Evolutionary conservation across 2,113 vertebrate species (phyloP).

Genomic region (Oryzias melastigma): DNA sequence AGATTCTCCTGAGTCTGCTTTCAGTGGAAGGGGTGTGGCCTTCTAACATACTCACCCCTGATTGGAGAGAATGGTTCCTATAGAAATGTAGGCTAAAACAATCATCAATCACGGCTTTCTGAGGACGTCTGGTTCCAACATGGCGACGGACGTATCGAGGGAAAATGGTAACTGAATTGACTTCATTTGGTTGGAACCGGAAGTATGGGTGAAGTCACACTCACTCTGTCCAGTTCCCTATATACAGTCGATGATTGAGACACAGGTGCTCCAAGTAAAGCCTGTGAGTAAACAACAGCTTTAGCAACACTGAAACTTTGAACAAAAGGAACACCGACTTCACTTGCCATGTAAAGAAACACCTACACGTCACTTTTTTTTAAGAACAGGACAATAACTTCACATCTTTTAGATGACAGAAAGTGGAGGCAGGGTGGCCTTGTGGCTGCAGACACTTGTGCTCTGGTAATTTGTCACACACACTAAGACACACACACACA

Average conservation of each 20-base stretch:
- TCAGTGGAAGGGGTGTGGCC: too few species aligned
- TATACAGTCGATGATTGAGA: slow-evolving; percentile 8
- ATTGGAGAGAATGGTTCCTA: too few species aligned
- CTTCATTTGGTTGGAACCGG: too few species aligned
- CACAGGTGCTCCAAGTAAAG: slow-evolving; percentile 20
- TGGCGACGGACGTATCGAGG: too few species aligned
- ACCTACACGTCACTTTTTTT: slow-evolving; percentile 60
- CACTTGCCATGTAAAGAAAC: slow-evolving; percentile 62
- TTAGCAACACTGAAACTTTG: slow-evolving; percentile 52
- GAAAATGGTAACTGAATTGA: too few species aligned
- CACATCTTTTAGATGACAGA: slow-evolving; percentile 56
- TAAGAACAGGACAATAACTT: slow-evolving; percentile 66
- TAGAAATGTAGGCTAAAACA: too few species aligned
- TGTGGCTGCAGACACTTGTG: slow-evolving; percentile 15
- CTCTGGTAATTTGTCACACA: slow-evolving; percentile 8
- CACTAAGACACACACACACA: not conserved
- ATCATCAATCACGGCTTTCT: too few species aligned
- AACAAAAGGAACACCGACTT: slow-evolving; percentile 63
- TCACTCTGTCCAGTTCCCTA: too few species aligned
- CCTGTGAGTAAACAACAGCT: slow-evolving; percentile 46
- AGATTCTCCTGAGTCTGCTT: too few species aligned
- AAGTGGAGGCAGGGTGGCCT: slow-evolving; percentile 20
- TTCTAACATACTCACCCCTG: too few species aligned
- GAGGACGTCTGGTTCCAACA: too few species aligned
- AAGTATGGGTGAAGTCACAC: too few species aligned